Base-by-base conservation (phyloP, 2,113 vertebrate genomes). In the Poecile atricapillus region DNA sequence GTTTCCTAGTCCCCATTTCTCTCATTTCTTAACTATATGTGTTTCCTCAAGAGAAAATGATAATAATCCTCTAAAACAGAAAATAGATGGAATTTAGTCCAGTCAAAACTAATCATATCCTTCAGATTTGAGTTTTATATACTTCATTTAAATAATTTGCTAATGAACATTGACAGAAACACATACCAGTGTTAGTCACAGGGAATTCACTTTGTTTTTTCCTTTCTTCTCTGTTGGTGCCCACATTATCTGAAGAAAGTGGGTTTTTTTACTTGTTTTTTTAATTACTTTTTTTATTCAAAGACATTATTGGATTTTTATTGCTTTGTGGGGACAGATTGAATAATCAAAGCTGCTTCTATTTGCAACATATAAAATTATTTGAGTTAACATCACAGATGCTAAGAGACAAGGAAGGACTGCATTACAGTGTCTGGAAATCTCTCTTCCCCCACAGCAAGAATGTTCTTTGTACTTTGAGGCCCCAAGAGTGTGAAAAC, bases 31-130 rank as follows among this genome's bases (percentile, higher is more conserved):
- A 94, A 95, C 73, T 78, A 69, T 56, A 83, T 74, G 37, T 88
- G 27, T 87, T 92, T 92, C 64, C 83, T 90, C 76, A n/a, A 71
- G 94, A 94, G 83, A 59, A 83, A 71, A 84, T 56, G 9, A 22
- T 86, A 95, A 92, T 81, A 86, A 86, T 86, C 43, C 76, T 94
- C 86, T 95, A 78, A 91, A 94, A 78, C 33, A 70, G 76, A 92
- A 94, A 83, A 86, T 63, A 3, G 27, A 78, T 95, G 60, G 76
- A 92, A 91, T 94, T 92, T 64, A 92, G 68, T 88, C 76, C 44
- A 41, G 76, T 92, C 52, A 87, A 84, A 94, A 81, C 33, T 37
- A 89, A 90, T 87, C 47, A 64, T 33, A 89, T 83, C 47, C n/a
- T 84, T 96, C 44, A 78, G 41, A 93, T 93, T 8, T 88, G 74